phyloP scores from a whole-genome alignment of 2,113 vertebrate species.

The Vimba vimba region DNA sequence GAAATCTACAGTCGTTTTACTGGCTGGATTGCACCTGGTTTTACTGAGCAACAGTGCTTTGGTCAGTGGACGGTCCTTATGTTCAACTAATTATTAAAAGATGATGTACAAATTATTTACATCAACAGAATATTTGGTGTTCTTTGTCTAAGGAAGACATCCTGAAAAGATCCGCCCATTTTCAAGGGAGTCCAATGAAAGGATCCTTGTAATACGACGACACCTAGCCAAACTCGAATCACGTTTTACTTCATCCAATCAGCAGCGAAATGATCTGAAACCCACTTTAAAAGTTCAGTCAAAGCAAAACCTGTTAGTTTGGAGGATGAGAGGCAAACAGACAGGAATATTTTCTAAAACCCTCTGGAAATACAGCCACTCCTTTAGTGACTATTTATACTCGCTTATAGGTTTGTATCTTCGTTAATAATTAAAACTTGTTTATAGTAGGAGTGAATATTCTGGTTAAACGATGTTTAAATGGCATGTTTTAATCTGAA shows the following conservation, averaged over 20 bases:
- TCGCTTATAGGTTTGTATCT: slow-evolving; percentile 31
- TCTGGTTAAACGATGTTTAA: not conserved
- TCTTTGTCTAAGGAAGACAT: not conserved
- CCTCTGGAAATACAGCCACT: slow-evolving; percentile 42
- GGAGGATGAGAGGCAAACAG: slow-evolving; percentile 53
- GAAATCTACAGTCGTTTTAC: not conserved
- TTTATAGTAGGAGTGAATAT: no score
- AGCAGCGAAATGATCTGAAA: not conserved
- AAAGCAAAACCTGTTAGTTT: not conserved
- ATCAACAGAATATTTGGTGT: not conserved
- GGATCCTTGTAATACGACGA: not conserved
- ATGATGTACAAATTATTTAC: not conserved
- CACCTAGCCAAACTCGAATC: slow-evolving; percentile 44
- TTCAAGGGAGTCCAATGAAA: not conserved
- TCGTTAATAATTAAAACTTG: no score
- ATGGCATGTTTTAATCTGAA: no score
- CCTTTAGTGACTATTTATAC: not conserved
- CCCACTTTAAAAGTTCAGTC: slow-evolving; percentile 42
- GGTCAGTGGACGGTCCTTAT: not conserved
- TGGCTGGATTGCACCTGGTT: not conserved
- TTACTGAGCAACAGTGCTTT: not conserved
- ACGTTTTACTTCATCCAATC: slow-evolving; percentile 56
- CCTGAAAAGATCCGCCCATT: not conserved
- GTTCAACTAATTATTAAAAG: not conserved
- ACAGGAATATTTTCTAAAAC: not conserved